Base-by-base conservation (phyloP, 2,888 invertebrate genomes). In the Drosophila greeni region DNA sequence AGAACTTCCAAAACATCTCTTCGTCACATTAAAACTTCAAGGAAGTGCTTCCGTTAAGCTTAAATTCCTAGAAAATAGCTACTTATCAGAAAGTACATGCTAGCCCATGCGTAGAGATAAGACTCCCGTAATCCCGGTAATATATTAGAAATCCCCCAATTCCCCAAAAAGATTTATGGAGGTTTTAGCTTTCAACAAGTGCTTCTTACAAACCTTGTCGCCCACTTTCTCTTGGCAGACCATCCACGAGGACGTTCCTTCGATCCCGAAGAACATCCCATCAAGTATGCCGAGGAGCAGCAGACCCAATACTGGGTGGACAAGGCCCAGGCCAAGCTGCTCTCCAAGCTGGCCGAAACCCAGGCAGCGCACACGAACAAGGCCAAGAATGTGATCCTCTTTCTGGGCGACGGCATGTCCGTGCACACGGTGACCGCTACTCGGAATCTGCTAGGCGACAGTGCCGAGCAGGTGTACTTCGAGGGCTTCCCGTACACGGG, bases 371-470 rank as follows among this genome's bases (percentile, higher is more conserved):
- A 86, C 29, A 81, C 69, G 0, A 85, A 86, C 12, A 71, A 62
- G 12, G 89, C 87, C 3, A 92, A 91, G 85, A 94, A 94, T 87
- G 90, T 93, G 12, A 93, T 94, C 56, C 78, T 94, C 75, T 94
- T 94, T 76, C 86, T 94, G 42, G 94, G 94, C 2, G 94, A 94
- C 86, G 94, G 94, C n/a, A 93, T 94, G 94, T 93, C 93, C 1
- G 88, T 94, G n/a, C 90, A 93, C 8, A 94, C 94, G 0, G 85
- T 93, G 18, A 91, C 92, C 2, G 93, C 93, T 0, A 90, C 93
- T 0, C 87, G 94, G 62, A 90, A 91, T 29, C 91, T 91, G 73
- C 88, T 91, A 55, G 93, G 92, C 7, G 93, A 93, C 14, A 93
- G 93, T 85, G 91, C 92, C 53, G 87, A 88, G n/a, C 83, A 89